A percentile compares a stretch with the other conserved stretches of the same genome.
phyloP scores from a whole-genome alignment of 2,888 invertebrate genomes.

The Drosophila robusta region DNA sequence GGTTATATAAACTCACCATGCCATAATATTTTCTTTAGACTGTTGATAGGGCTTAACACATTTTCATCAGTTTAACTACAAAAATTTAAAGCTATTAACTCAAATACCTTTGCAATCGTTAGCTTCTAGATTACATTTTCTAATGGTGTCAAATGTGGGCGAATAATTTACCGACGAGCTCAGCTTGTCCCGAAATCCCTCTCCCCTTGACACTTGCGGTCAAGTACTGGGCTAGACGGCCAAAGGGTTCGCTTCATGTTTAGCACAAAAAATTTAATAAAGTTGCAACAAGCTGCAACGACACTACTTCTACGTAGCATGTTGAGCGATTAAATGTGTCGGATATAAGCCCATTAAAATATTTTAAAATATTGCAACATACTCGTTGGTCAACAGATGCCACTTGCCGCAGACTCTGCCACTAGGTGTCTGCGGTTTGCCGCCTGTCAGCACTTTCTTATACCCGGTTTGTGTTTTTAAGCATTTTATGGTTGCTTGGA shows the following conservation, averaged over 20 bases:
- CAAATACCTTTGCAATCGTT: too few relatives aligned
- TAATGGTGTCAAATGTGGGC: background rate
- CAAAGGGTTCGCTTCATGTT: constrained; percentile 34
- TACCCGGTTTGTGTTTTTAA: constrained; percentile 27
- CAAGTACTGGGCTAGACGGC: constrained; percentile 37
- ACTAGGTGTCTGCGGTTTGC: constrained; percentile 14
- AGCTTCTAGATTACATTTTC: background rate
- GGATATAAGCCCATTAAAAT: constrained; percentile 49
- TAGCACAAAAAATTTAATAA: constrained; percentile 45
- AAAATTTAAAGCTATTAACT: too few relatives aligned
- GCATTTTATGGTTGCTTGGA: constrained; percentile 14
- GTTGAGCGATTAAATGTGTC: constrained; percentile 18
- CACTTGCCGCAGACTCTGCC: constrained; percentile 40
- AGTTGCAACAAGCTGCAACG: constrained; percentile 28
- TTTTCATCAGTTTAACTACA: too few relatives aligned
- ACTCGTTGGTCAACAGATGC: constrained; percentile 54
- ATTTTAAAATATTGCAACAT: constrained; percentile 51
- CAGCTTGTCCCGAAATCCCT: constrained; percentile 11
- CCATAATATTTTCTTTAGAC: too few relatives aligned
- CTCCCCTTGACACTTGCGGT: constrained; percentile 17
- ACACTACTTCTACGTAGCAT: background rate
- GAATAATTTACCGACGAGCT: background rate
- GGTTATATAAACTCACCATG: too few relatives aligned
- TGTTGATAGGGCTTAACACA: too few relatives aligned
- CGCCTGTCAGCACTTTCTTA: constrained; percentile 14